Conservation (phyloP, 2,888 invertebrate species). For the Cotesia congregata region DNA sequence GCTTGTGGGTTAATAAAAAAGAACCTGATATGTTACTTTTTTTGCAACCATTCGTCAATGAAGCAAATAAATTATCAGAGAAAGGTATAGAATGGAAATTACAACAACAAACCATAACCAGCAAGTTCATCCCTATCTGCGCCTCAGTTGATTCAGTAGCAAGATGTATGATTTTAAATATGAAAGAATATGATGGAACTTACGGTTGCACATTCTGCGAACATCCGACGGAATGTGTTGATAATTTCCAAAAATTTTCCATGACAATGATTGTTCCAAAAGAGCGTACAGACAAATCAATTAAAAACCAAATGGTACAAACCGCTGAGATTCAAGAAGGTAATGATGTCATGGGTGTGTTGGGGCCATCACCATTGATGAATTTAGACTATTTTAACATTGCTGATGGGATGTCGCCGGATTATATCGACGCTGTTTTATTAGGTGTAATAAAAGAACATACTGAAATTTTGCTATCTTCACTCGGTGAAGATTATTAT, state of each 20-base stretch:
- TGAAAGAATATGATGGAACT: constrained; percentile 40
- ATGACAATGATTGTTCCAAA: constrained; percentile 15
- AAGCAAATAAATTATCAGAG: constrained; percentile 30
- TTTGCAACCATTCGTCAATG: constrained; percentile 40
- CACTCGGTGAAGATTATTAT: not conserved
- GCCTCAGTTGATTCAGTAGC: constrained; percentile 40
- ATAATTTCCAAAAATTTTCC: constrained; percentile 34
- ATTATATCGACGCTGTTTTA: constrained; percentile 36
- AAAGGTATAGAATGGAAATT: constrained; percentile 33
- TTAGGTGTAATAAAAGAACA: constrained; percentile 32
- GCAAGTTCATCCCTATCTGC: constrained; percentile 28
- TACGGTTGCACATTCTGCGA: not conserved
- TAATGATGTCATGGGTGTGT: constrained; percentile 26
- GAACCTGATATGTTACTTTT: constrained; percentile 43
- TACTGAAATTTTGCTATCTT: constrained; percentile 28
- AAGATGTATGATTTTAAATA: constrained; percentile 29
- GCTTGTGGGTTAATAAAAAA: constrained; percentile 41
- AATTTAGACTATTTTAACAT: constrained; percentile 35
- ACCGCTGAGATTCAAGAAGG: not conserved
- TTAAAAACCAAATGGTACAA: not conserved
- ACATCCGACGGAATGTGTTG: not conserved
- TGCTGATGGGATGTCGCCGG: constrained; percentile 21
- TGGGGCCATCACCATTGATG: constrained; percentile 41
- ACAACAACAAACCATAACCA: constrained; percentile 22
- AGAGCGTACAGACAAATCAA: constrained; percentile 31